These are phyloP conservation scores for Myotis vivesi DNA, from an alignment of 2,797 vertebrate species.

Conservation along the genomic window DNA sequence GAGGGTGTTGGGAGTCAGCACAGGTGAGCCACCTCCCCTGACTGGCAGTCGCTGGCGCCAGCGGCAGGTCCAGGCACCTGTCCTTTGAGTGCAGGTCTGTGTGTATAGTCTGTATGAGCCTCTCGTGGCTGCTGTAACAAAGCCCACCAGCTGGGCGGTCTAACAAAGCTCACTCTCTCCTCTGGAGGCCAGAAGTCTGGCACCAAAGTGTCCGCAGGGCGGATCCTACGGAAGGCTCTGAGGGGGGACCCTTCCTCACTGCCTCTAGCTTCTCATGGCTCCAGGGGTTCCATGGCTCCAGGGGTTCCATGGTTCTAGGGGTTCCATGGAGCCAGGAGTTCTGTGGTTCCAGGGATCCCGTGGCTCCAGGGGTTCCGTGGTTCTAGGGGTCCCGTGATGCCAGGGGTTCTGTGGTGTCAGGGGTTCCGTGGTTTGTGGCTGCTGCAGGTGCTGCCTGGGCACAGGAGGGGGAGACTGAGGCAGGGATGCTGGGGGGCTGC, in stretches of 20 bases:
- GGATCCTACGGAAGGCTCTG: not conserved
- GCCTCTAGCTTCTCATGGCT: not conserved
- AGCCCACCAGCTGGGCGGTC: rapidly evolving
- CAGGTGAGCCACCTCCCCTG: too few relatives aligned
- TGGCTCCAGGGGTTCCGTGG: too few relatives aligned
- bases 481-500: too few relatives aligned
- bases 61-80: not conserved
- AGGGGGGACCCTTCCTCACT: too few relatives aligned
- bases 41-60: not conserved
- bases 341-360: too few relatives aligned
- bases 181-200: not conserved
- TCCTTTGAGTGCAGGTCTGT: not conserved
- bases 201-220: not conserved
- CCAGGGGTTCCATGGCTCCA: not conserved
- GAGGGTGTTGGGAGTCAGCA: rapidly evolving
- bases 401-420: too few relatives aligned
- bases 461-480: too few relatives aligned
- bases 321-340: too few relatives aligned
- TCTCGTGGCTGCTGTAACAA: not conserved
- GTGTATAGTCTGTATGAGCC: rapidly evolving
- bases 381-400: too few relatives aligned
- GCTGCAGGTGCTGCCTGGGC: not conserved
- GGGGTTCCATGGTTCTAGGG: too few relatives aligned
- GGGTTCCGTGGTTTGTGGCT: too few relatives aligned
- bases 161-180: too few relatives aligned